Percentiles rank a stretch among this genome's conserved stretches.
Evolutionary conservation across 2,888 invertebrate species (phyloP).

Genomic region (Tineola bisselliella): DNA sequence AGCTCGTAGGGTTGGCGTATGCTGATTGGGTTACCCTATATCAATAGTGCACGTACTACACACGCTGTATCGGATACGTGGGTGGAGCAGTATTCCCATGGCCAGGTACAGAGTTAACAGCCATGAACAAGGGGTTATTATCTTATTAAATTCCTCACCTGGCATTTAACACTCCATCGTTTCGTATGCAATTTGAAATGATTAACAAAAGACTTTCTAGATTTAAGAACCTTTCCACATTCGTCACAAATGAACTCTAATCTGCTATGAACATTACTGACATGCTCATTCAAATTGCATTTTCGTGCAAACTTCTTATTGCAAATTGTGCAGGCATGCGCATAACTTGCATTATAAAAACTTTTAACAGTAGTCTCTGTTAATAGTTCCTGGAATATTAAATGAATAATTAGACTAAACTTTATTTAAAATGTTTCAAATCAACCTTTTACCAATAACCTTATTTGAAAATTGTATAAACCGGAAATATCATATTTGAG

Average conservation of each 20-base stretch:
- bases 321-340: not conserved
- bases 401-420: no score
- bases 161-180: not conserved
- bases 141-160: not conserved
- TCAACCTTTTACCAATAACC: no score
- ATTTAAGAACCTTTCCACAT: not conserved
- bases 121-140: no score
- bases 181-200: not conserved
- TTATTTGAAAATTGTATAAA: no score
- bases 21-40: no score
- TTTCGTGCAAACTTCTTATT: not conserved
- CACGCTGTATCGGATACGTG: no score
- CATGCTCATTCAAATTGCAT: not conserved
- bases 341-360: not conserved
- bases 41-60: no score
- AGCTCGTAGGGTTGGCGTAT: no score
- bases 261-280: not conserved
- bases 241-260: not conserved
- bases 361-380: not conserved
- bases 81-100: no score
- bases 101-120: no score
- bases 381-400: constrained; percentile 2
- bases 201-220: not conserved
- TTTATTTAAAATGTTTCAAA: no score
- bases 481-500: no score